Evolutionary conservation across 2,113 vertebrate species (phyloP).

Genomic region (Lasiurus cinereus): DNA sequence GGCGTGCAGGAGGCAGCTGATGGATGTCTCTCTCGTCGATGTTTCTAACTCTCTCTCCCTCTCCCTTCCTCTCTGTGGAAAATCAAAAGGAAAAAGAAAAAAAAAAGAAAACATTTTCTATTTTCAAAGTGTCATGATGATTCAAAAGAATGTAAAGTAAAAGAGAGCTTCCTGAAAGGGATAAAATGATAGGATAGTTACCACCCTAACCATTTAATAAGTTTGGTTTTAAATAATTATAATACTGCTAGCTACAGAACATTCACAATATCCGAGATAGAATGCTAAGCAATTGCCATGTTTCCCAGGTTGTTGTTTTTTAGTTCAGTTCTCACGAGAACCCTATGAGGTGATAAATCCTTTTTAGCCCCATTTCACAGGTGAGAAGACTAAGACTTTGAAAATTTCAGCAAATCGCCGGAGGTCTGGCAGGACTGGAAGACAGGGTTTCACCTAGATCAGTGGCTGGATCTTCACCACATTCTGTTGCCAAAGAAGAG

Average conservation of each 20-base stretch:
- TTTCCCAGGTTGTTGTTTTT: neutral
- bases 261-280: neutral
- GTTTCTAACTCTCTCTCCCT: no score
- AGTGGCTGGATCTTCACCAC: neutral
- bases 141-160: neutral
- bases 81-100: no score
- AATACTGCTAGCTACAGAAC: neutral
- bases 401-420: neutral
- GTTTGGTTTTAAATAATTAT: constrained; percentile 7
- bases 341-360: neutral
- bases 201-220: neutral
- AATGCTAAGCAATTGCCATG: neutral
- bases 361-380: neutral
- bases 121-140: neutral
- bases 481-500: neutral
- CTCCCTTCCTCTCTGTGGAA: no score
- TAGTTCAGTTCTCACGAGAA: neutral
- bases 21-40: no score
- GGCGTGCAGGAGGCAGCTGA: no score
- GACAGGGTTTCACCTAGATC: neutral
- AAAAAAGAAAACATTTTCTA: neutral
- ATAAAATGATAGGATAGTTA: neutral
- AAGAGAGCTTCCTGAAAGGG: neutral
- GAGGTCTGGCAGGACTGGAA: neutral
- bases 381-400: neutral